Percentiles rank a stretch among this genome's conserved stretches.
These are phyloP conservation scores for Hemibates koningsi DNA, from an alignment of 2,113 vertebrate species.

Conservation along the genomic window DNA sequence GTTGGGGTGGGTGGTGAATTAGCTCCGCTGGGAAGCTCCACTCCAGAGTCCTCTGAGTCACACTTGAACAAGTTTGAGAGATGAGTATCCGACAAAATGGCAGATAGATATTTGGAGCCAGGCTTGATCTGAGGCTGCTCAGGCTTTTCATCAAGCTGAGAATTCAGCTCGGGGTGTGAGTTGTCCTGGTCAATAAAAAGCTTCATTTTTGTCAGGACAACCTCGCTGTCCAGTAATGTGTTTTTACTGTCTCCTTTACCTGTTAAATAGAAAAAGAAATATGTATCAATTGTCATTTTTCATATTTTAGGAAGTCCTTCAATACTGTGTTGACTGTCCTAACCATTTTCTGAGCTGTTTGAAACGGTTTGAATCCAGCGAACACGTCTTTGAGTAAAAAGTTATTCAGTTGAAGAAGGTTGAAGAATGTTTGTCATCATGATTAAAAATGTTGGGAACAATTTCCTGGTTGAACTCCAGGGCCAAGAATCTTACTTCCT, in stretches of 20 bases:
- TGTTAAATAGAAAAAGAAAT: constrained; percentile 40
- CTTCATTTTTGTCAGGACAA: constrained; percentile 84
- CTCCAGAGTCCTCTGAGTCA: constrained; percentile 84
- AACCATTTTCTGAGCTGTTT: neutral
- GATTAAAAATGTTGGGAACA: rapidly evolving
- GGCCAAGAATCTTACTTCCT: neutral
- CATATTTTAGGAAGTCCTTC: neutral
- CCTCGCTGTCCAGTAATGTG: constrained; percentile 67
- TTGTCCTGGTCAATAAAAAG: constrained; percentile 59
- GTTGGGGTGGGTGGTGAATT: constrained; percentile 79
- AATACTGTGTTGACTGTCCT: neutral
- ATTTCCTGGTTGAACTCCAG: neutral
- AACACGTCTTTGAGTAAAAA: neutral
- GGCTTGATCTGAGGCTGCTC: neutral
- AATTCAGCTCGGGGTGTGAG: constrained; percentile 20
- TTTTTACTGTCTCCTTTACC: constrained; percentile 71
- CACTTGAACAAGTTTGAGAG: constrained; percentile 77
- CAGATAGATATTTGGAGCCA: constrained; percentile 52
- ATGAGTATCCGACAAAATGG: constrained; percentile 56
- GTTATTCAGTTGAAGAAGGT: rapidly evolving
- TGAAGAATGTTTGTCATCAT: neutral
- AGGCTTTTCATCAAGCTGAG: neutral
- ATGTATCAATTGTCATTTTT: neutral
- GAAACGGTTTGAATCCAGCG: neutral
- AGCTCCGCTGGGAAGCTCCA: constrained; percentile 79